phyloP scores from a whole-genome alignment of 2,888 invertebrate genomes.

The Hyposoter didymator region DNA sequence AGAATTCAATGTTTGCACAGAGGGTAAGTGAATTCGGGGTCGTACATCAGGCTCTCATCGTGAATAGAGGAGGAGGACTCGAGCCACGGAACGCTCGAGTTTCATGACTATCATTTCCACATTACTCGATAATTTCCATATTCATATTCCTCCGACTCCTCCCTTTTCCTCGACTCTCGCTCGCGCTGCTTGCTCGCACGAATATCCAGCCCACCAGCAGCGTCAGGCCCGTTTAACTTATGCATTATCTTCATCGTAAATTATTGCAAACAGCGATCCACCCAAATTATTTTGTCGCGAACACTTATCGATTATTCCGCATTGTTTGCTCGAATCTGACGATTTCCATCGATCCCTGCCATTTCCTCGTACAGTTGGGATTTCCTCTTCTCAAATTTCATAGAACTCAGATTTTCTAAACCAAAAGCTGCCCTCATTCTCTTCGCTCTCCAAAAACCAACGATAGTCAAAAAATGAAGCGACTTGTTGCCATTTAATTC shows the following conservation, averaged over 20 bases:
- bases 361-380: not conserved
- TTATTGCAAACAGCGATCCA: conserved; percentile 48
- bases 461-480: not conserved
- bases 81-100: conserved; percentile 28
- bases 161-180: conserved; percentile 4
- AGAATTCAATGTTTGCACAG: conserved; percentile 61
- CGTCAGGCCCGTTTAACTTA: conserved; percentile 35
- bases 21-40: conserved; percentile 61
- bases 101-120: conserved; percentile 62
- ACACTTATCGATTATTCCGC: conserved; percentile 36
- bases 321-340: conserved; percentile 15
- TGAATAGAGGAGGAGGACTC: not conserved
- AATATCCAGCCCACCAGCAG: conserved; percentile 29
- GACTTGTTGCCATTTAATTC: no score
- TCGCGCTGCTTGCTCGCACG: not conserved
- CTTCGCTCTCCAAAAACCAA: not conserved
- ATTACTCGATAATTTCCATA: conserved; percentile 65
- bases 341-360: conserved; percentile 1
- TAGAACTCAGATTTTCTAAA: no score
- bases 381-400: not conserved
- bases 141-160: conserved; percentile 46
- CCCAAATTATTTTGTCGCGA: conserved; percentile 43
- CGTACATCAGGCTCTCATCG: conserved; percentile 44
- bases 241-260: conserved; percentile 53
- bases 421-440: not conserved